Percentiles rank a stretch among this genome's conserved stretches.
These are phyloP conservation scores for Eutolmus rufibarbis DNA, from an alignment of 2,888 invertebrate species.

Conservation along the genomic window DNA sequence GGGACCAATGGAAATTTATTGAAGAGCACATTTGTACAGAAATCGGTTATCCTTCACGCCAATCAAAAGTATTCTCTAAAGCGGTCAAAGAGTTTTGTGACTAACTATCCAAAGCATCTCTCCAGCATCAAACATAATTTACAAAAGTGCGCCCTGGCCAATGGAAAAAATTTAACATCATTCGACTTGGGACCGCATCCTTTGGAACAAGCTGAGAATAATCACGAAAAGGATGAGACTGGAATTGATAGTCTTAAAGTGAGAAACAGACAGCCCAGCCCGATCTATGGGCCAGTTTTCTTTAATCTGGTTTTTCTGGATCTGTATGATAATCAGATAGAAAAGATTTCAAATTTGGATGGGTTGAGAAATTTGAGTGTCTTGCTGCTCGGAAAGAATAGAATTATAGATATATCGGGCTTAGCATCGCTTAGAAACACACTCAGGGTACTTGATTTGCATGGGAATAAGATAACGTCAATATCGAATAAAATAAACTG, in stretches of 20 bases:
- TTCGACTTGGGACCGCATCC: neutral
- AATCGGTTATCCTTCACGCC: conserved; percentile 46
- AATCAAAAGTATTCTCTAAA: conserved; percentile 54
- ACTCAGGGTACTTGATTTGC: conserved; percentile 89
- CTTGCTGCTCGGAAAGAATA: conserved; percentile 89
- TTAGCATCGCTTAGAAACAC: conserved; percentile 64
- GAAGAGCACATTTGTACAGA: conserved; percentile 45
- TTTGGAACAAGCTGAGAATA: neutral
- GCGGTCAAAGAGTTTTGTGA: conserved; percentile 60
- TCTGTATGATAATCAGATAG: conserved; percentile 93
- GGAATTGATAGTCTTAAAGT: conserved; percentile 52
- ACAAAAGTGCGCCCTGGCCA: conserved; percentile 46
- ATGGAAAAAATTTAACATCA: conserved; percentile 30
- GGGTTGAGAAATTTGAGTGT: conserved; percentile 82
- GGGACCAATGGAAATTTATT: conserved; percentile 19
- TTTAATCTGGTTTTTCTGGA: conserved; percentile 87
- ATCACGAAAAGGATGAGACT: neutral
- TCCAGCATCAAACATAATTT: conserved; percentile 54
- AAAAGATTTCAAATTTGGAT: conserved; percentile 81
- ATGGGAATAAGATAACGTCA: conserved; percentile 83
- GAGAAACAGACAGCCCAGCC: conserved; percentile 58
- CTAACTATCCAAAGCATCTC: conserved; percentile 55
- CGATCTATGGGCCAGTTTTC: conserved; percentile 58
- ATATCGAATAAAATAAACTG: conserved; percentile 64
- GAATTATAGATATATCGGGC: conserved; percentile 63